Base-by-base conservation (phyloP, 37 sponge, comb jelly and placozoan species). In the Petrosia ficiformis region DNA sequence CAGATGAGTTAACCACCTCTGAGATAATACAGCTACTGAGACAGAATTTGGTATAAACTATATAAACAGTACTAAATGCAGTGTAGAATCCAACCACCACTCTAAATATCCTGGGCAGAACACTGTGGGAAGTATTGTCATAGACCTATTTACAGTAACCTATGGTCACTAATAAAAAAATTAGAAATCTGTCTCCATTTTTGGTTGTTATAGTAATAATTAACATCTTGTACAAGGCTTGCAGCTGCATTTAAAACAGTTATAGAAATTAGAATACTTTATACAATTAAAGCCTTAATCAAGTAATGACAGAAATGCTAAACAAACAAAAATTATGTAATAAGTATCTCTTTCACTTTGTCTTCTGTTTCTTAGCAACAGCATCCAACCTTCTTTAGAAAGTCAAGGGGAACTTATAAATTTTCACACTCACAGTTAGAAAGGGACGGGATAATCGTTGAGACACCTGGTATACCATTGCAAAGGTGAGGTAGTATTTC, bases 391-490 rank as follows among this genome's bases (percentile, higher is more conserved):
- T 24, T 61, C 16, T 90, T 80, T 60, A 44, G 76, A 19, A 88
- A 88, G 65, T 31, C 77, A 3, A 63, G 79, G 28, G 83, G 78
- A 1, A 57, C 69, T 4, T 57, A 82, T 34, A 78, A 83, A 16
- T 91, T 86, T 63, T 59, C 87, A 0, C 92, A 91, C 57, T 38
- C 81, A 16, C 87, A 89, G 70, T 54, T 93, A 59, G 94, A 93
- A 79, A 84, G 81, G 68, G 94, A 89, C 36, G 94, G 94, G 42
- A 79, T 93, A 4, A 88, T 93, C 39, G 30, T 86, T 21, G 94
- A 93, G 36, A 82, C 89, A 1, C 81, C 80, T 22, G 94, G 94
- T 24, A 85, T 93, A 29, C 87, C 94, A 0, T 52, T 72, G 32
- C 79, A 79, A 39, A 85, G 86, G 93, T 93, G 31, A 66, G 70